Conservation (phyloP, 2,113 vertebrate species). For the Gymnorhina tibicen region DNA sequence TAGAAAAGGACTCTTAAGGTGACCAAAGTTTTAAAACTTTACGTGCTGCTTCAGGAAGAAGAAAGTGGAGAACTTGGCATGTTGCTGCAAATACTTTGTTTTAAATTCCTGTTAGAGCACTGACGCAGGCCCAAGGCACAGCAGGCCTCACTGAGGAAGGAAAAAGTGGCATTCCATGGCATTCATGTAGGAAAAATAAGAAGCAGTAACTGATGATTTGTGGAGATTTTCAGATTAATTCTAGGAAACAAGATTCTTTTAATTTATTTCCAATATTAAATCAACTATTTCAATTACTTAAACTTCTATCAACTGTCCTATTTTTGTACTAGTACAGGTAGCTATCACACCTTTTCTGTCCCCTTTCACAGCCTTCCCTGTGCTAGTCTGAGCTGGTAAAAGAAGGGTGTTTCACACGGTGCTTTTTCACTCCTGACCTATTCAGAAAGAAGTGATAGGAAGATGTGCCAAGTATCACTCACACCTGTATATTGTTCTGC, state of each 20-base stretch:
- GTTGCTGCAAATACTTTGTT: neutral
- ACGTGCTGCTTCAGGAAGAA: neutral
- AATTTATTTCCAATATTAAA: neutral
- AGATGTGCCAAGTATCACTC: neutral
- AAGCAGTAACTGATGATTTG: neutral
- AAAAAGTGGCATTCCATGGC: neutral
- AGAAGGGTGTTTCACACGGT: neutral
- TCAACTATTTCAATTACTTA: neutral
- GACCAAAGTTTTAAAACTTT: neutral
- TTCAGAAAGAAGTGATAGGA: neutral
- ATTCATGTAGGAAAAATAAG: neutral
- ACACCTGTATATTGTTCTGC: neutral
- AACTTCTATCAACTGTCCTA: neutral
- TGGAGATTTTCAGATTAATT: neutral
- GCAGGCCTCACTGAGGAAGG: neutral
- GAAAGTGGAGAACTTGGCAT: neutral
- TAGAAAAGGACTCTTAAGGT: neutral
- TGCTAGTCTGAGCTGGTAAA: neutral
- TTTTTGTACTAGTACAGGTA: neutral
- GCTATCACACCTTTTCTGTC: neutral
- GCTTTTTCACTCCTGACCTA: neutral
- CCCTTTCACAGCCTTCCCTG: neutral
- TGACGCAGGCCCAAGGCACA: neutral
- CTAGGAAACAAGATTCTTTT: neutral
- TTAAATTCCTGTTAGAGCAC: neutral